Evolutionary conservation across 2,797 vertebrate genomes (phyloP), one percentile per base, ranked within the genome.

Genomic region (Silurus aristotelis): DNA sequence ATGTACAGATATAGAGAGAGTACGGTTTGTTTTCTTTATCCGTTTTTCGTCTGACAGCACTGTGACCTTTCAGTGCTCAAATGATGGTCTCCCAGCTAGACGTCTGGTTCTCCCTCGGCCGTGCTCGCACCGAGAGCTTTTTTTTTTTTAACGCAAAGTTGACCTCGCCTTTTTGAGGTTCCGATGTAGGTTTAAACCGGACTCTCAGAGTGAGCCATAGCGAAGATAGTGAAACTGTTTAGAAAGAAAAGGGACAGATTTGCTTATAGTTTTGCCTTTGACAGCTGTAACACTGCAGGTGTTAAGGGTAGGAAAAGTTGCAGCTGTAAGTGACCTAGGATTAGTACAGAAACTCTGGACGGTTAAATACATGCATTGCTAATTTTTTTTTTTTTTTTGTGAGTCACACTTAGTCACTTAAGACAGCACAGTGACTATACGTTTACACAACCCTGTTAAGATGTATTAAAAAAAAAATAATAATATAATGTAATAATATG

Each of bases 271-370:
- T 78, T 86, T 79, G 85, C 80, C 72, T 86, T 48, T 71, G 78
- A 68, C 80, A 83, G 70, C 55, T 86, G 85, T 77, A 68, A 43
- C 80, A 9, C 52, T n/a, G 56, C 85, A 86, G 81, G 85, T 83
- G 85, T 71, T 46, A 10, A 1, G 66, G n/a, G n/a, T 77, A 20
- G 27, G 76, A 75, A 76, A 76, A 85, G 22, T 55, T 6, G 25
- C 56, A 22, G 68, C 68, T 55, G 46, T 38, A 77, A 52, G 27
- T 77, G 27, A 77, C 55, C 9, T 31, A 20, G 55, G 55, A 5
- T 75, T 77, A 60, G 9, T 77, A 38, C 13, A 79, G 58, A 61
- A 43, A n/a, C 58, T 8, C 27, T 13, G 55, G 17, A 77, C 25
- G 31, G 75, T 12, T 5, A 31, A 60, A 58, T 31, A 8, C 14